A percentile compares a stretch with the other conserved stretches of the same genome.
Evolutionary conservation across 2,113 vertebrate species (phyloP).

Genomic region (Crocuta crocuta): DNA sequence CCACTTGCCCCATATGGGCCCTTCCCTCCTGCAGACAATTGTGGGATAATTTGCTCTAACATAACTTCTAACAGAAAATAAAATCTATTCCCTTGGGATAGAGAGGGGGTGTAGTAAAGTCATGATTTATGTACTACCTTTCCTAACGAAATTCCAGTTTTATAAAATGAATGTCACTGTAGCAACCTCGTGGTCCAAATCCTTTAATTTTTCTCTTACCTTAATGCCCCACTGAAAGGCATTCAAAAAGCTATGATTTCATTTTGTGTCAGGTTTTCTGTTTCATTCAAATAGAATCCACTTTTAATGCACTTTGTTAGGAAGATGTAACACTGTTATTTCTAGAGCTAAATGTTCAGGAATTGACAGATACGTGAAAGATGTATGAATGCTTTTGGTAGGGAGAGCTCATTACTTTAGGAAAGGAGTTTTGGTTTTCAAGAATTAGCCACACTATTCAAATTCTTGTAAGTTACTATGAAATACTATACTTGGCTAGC

Average conservation of each 20-base stretch:
- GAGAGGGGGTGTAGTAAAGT: not conserved
- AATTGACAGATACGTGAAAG: conserved; percentile 6
- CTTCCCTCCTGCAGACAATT: not conserved
- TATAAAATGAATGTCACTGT: not conserved
- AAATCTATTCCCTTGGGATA: not conserved
- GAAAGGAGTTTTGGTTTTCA: conserved; percentile 37
- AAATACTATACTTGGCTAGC: not conserved
- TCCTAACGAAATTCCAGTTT: conserved; percentile 34
- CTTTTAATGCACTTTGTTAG: not conserved
- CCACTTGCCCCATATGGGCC: accelerated
- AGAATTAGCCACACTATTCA: not conserved
- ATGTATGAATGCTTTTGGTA: not conserved
- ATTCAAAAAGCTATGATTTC: not conserved
- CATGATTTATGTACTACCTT: not conserved
- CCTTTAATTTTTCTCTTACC: conserved; percentile 7
- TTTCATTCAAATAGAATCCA: conserved; percentile 5
- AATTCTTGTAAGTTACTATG: not conserved
- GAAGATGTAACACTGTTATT: conserved; percentile 11
- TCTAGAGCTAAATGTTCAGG: conserved; percentile 1
- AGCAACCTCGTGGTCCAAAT: not conserved
- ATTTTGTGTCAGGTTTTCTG: not conserved
- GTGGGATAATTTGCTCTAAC: not conserved
- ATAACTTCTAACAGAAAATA: not conserved
- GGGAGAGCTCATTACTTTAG: not conserved
- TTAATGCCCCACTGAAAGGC: not conserved